These are phyloP conservation scores for Balaeniceps rex DNA, from an alignment of 2,113 vertebrate genomes.

Conservation along the genomic window DNA sequence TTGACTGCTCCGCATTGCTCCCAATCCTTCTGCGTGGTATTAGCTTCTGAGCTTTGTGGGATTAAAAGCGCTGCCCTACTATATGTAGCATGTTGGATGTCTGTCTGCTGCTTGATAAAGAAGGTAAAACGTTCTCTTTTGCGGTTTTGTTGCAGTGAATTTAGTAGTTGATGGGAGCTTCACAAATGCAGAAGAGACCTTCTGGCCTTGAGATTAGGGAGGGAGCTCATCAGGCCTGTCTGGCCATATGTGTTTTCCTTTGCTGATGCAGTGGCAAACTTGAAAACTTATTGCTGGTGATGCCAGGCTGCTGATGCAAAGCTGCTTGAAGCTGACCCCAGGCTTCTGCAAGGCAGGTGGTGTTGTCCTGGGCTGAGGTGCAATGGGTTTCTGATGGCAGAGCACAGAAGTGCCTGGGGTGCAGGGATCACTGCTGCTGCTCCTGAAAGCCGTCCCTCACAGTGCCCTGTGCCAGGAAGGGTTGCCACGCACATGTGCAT, in stretches of 20 bases:
- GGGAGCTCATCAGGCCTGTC: background rate
- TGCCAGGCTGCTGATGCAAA: background rate
- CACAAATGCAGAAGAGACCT: background rate
- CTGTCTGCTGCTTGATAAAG: background rate
- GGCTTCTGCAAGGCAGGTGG: background rate
- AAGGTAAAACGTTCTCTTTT: background rate
- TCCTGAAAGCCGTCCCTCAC: background rate
- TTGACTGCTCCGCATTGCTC: background rate
- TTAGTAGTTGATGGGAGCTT: background rate
- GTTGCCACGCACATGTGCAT: accelerated
- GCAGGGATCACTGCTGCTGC: background rate
- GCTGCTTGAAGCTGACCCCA: background rate
- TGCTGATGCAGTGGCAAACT: background rate
- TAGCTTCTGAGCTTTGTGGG: background rate
- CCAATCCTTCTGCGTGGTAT: accelerated
- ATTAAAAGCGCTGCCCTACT: background rate
- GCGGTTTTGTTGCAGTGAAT: background rate
- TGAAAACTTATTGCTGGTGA: background rate
- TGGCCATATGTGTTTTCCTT: background rate
- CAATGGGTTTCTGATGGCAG: background rate
- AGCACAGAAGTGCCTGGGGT: background rate
- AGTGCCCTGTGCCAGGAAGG: background rate
- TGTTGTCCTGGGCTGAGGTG: background rate
- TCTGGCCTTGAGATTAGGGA: background rate
- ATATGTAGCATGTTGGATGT: background rate